A percentile compares a stretch with the other conserved stretches of the same genome.
These are phyloP conservation scores for Dendrolimus punctatus DNA, from an alignment of 1,140 invertebrate species.

Conservation along the genomic window DNA sequence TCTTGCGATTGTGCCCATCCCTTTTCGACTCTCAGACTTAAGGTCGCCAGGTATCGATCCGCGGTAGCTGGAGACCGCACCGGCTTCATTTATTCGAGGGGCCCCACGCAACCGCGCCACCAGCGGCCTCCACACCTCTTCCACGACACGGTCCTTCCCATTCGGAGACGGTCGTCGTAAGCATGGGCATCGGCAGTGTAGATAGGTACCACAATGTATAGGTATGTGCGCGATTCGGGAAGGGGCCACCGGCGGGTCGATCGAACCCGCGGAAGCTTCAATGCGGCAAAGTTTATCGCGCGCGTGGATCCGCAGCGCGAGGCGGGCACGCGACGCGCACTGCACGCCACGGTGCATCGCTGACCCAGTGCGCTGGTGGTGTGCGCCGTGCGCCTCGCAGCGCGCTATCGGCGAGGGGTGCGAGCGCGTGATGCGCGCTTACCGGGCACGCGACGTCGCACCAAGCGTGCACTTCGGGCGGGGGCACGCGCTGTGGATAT, in stretches of 20 bases:
- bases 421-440: slow-evolving; percentile 24
- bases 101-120: slow-evolving; percentile 11
- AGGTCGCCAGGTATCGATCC: slow-evolving; percentile 55
- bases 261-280: slow-evolving; percentile 44
- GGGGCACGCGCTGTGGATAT: too few species aligned
- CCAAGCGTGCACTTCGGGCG: too few species aligned
- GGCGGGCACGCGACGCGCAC: slow-evolving; percentile 11
- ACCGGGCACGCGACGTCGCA: not conserved
- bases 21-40: slow-evolving; percentile 30
- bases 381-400: slow-evolving; percentile 11
- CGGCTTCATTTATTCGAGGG: slow-evolving; percentile 14
- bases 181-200: slow-evolving; percentile 5
- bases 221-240: slow-evolving; percentile 23
- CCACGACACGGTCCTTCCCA: not conserved
- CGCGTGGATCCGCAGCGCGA: slow-evolving; percentile 13
- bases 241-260: slow-evolving; percentile 42
- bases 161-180: not conserved
- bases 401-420: slow-evolving; percentile 5
- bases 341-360: not conserved
- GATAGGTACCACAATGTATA: slow-evolving; percentile 14
- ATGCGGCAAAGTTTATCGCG: slow-evolving; percentile 46
- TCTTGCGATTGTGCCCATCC: slow-evolving; percentile 17
- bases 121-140: slow-evolving; percentile 7
- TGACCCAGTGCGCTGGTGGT: slow-evolving; percentile 5
- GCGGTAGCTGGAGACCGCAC: slow-evolving; percentile 39